These are phyloP conservation scores for Sebastes taczanowskii DNA, from an alignment of 2,797 vertebrate genomes.

Conservation along the genomic window DNA sequence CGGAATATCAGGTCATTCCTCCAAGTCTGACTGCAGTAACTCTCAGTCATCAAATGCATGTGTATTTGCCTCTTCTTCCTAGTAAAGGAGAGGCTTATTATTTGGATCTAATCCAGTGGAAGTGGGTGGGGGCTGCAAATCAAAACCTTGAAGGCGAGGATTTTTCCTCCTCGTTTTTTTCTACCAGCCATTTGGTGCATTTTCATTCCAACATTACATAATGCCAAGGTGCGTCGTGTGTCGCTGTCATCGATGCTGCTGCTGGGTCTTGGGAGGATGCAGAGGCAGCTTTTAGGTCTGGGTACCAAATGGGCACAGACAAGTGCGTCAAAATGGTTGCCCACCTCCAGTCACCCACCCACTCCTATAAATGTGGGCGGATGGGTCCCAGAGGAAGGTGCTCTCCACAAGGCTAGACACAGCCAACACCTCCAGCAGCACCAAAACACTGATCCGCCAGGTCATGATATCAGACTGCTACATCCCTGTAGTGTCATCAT, in stretches of 20 bases:
- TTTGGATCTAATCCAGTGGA: neutral
- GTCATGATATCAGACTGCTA: slow-evolving; percentile 34
- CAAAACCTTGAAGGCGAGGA: neutral
- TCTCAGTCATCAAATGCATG: neutral
- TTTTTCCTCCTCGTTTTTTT: neutral
- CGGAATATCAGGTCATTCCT: slow-evolving; percentile 18
- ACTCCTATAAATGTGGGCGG: neutral
- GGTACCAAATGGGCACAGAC: slow-evolving; percentile 39
- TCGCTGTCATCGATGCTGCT: neutral
- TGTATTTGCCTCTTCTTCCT: neutral
- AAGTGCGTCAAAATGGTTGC: slow-evolving; percentile 72
- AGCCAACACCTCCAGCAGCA: neutral
- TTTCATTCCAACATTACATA: slow-evolving; percentile 43
- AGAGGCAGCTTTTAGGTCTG: slow-evolving; percentile 15
- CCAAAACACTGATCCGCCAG: slow-evolving; percentile 9
- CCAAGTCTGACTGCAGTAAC: slow-evolving; percentile 16
- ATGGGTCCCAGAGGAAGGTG: slow-evolving; percentile 13
- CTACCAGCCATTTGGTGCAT: slow-evolving; percentile 21
- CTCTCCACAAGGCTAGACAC: neutral
- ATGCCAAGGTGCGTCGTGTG: neutral
- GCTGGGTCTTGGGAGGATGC: slow-evolving; percentile 4
- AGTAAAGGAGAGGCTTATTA: neutral
- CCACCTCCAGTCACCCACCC: neutral
- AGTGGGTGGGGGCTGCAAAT: slow-evolving; percentile 19
- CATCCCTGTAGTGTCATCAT: neutral